These are phyloP conservation scores for Acrocephalus arundinaceus DNA, from an alignment of 2,113 vertebrate species.

Conservation along the genomic window DNA sequence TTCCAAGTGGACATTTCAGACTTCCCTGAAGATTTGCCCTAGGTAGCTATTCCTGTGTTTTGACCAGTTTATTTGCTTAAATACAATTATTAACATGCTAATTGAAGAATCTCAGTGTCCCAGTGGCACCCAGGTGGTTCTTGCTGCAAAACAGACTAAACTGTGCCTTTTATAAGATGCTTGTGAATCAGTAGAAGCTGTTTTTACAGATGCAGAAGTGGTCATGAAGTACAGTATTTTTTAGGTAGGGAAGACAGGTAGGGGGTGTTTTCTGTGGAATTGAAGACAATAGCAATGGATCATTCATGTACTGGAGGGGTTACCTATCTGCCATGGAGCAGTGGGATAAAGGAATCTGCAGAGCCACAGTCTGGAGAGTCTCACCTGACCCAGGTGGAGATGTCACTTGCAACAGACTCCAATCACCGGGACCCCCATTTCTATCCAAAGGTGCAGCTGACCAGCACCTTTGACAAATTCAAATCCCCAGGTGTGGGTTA, in stretches of 20 bases:
- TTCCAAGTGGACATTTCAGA: background rate
- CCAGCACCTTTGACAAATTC: background rate
- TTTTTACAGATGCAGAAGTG: background rate
- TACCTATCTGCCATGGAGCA: too few species aligned
- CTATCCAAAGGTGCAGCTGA: background rate
- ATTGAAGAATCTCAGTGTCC: background rate
- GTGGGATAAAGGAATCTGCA: background rate
- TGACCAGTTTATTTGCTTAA: background rate
- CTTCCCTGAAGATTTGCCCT: background rate
- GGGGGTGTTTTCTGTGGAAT: background rate
- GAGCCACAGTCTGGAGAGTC: background rate
- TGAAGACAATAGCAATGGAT: background rate
- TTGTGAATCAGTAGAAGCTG: background rate
- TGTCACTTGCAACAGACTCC: background rate
- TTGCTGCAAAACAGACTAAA: background rate
- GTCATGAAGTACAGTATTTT: background rate
- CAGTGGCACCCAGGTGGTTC: background rate
- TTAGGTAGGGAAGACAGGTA: background rate
- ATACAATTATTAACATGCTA: background rate
- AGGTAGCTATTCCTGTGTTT: background rate
- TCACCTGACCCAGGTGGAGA: background rate
- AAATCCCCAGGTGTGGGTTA: background rate
- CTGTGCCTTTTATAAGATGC: background rate
- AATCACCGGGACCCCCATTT: fast-evolving
- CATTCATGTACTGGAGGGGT: background rate